Percentiles rank a stretch among this genome's conserved stretches.
Conservation (phyloP, 2,113 vertebrate genomes). For the Centropristis striata region DNA sequence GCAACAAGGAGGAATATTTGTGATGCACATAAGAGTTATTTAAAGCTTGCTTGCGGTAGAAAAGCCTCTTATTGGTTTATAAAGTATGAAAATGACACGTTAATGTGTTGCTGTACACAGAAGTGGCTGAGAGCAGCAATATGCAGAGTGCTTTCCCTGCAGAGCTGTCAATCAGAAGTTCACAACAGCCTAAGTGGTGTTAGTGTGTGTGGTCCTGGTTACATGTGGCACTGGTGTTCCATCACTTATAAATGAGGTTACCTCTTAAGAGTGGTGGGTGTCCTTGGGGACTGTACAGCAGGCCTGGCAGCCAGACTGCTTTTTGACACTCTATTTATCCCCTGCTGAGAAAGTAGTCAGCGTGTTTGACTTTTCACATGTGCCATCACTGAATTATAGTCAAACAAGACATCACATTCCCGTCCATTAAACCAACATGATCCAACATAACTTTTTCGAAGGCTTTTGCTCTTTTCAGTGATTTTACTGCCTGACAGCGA, state of each 20-base stretch:
- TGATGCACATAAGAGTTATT: constrained; percentile 20
- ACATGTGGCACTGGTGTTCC: constrained; percentile 60
- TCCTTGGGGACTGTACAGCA: constrained; percentile 24
- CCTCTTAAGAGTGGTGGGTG: constrained; percentile 58
- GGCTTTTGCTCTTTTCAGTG: background rate
- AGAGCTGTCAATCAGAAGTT: constrained; percentile 65
- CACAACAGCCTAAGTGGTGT: constrained; percentile 37
- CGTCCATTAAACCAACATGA: background rate
- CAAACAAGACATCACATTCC: constrained; percentile 19
- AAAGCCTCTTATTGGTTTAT: constrained; percentile 32
- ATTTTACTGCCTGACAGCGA: constrained; percentile 8
- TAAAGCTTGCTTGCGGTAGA: background rate
- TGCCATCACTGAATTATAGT: background rate
- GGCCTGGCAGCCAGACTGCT: constrained; percentile 30
- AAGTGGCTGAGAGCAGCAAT: constrained; percentile 62
- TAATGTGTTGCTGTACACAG: constrained; percentile 28
- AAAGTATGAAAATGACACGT: constrained; percentile 40
- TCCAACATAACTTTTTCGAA: background rate
- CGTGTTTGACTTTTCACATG: constrained; percentile 33
- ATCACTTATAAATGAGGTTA: constrained; percentile 77
- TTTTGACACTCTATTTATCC: constrained; percentile 53
- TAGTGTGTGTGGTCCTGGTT: constrained; percentile 26
- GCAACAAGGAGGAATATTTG: background rate
- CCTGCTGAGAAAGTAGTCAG: constrained; percentile 39
- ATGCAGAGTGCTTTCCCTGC: constrained; percentile 66